Evolutionary conservation across 37 sponge, comb jelly and placozoan species (phyloP), one percentile per base, ranked within the genome.

Genomic region (Dysidea cf. avara): DNA sequence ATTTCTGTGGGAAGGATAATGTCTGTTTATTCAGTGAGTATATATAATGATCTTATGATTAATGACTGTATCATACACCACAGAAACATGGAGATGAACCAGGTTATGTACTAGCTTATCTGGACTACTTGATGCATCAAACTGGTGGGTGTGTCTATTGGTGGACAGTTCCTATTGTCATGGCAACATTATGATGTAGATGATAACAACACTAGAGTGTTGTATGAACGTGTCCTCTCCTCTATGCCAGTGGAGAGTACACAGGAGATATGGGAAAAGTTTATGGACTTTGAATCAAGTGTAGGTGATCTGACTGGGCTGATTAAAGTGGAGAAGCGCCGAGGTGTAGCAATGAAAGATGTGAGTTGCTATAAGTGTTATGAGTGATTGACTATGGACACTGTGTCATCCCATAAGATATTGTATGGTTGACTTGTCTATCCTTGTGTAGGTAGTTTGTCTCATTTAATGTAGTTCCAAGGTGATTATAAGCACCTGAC

Each of bases 171-270:
- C n/a, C n/a, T n/a, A n/a, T n/a, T n/a, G n/a, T n/a, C n/a, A n/a
- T n/a, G n/a, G n/a, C n/a, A n/a, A n/a, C n/a, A n/a, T n/a, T n/a
- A n/a, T n/a, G n/a, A n/a, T 66, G 31, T 66, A 96, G 97, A 96
- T 64, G 97, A 96, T 56, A 96, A 96, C 70, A 96, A 93, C 35
- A 93, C 97, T 25, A 76, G 98, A 54, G 94, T 94, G 2, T 70
- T 97, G 31, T 97, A 93, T 73, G 91, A 97, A 49, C 83, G 87
- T 24, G 87, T 86, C 17, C 57, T 97, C 0, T 56, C 78, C 33
- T 56, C 80, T 7, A 43, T 94, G 33, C 72, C 84, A 12, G 17
- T 48, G 9, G 95, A 94, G 0, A 72, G 90, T 25, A 70, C 95
- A 40, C 78, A 69, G 95, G 79, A 83, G 49, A 69, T 94, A 2